Percentiles rank a stretch among this genome's conserved stretches.
phyloP scores from a whole-genome alignment of 2,888 invertebrate genomes.

The Prosopocoilus inquinatus region DNA sequence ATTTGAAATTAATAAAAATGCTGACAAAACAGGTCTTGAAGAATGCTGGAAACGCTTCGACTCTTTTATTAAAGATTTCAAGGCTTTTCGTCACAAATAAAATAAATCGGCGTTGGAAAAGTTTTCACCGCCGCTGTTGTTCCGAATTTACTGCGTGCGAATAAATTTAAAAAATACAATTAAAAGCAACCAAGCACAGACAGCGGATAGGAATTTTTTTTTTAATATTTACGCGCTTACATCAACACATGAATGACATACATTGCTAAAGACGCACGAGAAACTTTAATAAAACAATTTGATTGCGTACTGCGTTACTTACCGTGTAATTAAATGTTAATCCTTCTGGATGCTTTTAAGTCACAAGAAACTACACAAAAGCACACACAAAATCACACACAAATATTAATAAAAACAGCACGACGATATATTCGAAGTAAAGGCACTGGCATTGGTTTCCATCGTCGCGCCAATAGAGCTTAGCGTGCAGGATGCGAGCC shows the following conservation, averaged over 20 bases:
- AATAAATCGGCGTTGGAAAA: background rate
- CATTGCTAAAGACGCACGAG: too few species aligned
- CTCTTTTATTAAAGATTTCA: constrained; percentile 9
- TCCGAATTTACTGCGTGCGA: too few species aligned
- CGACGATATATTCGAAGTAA: constrained; percentile 35
- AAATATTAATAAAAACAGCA: constrained; percentile 25
- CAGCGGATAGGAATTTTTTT: too few species aligned
- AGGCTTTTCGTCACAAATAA: constrained; percentile 4
- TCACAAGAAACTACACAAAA: constrained; percentile 8
- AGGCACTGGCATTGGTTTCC: constrained; percentile 35
- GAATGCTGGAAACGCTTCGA: background rate
- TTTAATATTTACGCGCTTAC: too few species aligned
- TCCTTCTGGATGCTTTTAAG: background rate
- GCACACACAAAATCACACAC: constrained; percentile 12
- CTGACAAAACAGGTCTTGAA: constrained; percentile 1
- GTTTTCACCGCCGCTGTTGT: too few species aligned
- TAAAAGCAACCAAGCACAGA: too few species aligned
- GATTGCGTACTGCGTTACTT: background rate
- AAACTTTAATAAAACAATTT: too few species aligned
- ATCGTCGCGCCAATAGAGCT: constrained; percentile 42
- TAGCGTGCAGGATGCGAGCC: constrained; percentile 35
- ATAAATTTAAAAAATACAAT: too few species aligned
- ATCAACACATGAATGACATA: too few species aligned
- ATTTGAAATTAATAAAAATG: background rate
- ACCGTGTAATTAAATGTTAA: background rate